Evolutionary conservation across 2,888 invertebrate species (phyloP).

Genomic region (Acleris cristana): DNA sequence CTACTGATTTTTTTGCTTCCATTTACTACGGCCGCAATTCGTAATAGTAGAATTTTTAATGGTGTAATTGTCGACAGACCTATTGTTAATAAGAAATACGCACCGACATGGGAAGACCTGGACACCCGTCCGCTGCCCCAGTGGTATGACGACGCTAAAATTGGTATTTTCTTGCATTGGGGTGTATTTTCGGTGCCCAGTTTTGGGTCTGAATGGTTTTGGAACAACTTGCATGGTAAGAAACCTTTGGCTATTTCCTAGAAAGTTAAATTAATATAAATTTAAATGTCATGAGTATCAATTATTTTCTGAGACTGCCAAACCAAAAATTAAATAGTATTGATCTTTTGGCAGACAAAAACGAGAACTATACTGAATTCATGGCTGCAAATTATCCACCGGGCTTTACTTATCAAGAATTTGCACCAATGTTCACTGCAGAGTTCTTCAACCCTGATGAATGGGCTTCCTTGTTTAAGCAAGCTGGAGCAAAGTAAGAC

Average conservation of each 20-base stretch:
- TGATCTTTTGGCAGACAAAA: no score
- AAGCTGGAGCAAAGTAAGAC: constrained; percentile 92
- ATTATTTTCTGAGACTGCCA: no score
- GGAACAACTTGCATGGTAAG: constrained; percentile 91
- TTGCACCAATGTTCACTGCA: constrained; percentile 94
- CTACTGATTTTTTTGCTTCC: constrained; percentile 14
- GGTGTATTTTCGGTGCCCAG: constrained; percentile 96
- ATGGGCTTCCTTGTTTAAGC: constrained; percentile 93
- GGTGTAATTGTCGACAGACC: no score
- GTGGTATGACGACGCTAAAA: constrained; percentile 96
- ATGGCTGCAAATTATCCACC: constrained; percentile 94
- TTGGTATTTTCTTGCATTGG: constrained; percentile 97
- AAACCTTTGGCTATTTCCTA: constrained; percentile 7
- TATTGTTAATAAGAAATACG: constrained; percentile 61
- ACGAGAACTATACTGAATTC: constrained; percentile 70
- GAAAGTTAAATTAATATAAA: no score
- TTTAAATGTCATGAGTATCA: no score
- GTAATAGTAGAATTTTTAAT: no score
- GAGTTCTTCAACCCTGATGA: constrained; percentile 93
- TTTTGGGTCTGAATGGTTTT: constrained; percentile 96
- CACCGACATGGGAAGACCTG: constrained; percentile 92
- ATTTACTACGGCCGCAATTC: constrained; percentile 8
- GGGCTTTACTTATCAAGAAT: constrained; percentile 95
- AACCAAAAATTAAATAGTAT: no score
- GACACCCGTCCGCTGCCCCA: constrained; percentile 91